Base-by-base conservation (phyloP, 2,888 invertebrate species). In the Eupithecia dodoneata region DNA sequence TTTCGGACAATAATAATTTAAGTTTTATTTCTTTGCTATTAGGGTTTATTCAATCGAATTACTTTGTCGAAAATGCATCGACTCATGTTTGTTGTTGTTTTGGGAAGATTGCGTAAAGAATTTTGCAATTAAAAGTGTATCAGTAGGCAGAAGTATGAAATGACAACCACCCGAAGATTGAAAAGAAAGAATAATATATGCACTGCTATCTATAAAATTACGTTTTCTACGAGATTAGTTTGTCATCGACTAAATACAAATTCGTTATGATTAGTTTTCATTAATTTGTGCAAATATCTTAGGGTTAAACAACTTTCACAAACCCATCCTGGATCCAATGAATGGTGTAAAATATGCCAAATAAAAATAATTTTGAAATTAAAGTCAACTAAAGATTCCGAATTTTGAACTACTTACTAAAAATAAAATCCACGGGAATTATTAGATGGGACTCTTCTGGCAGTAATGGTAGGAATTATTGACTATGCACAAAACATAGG, bases 161-260 rank as follows among this genome's bases (percentile, higher is more conserved):
- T 76, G 10, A 80, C 81, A 80, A 83, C 84, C 87, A 88, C 87
- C 87, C 80, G 77, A 79, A 84, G 79, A 63, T 30, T 12, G 63
- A 81, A 81, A 84, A 82, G 83, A 10, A 10, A 15, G 7, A 30
- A 30, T 30, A 30, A 59, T 59, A 3, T 80, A 75, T 76, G 90
- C 89, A 89, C 89, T 89, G 88, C 87, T 89, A 88, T 85, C 78
- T 86, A 90, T 89, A 89, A 89, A 90, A 89, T 88, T 88, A 87
- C 83, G 82, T 80, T 77, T 81, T 78, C 15, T 79, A 81, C 80
- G 73, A 75, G 79, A 89, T 90, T 90, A 91, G 90, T 90, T 81
- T 84, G 83, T 84, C 83, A 85, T 74, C 69, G 73, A 73, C 76
- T 81, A 83, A 85, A 83, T 84, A 81, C 82, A 85, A 77, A 75